phyloP scores from a whole-genome alignment of 2,888 invertebrate genomes.

The Xylocampa areola region DNA sequence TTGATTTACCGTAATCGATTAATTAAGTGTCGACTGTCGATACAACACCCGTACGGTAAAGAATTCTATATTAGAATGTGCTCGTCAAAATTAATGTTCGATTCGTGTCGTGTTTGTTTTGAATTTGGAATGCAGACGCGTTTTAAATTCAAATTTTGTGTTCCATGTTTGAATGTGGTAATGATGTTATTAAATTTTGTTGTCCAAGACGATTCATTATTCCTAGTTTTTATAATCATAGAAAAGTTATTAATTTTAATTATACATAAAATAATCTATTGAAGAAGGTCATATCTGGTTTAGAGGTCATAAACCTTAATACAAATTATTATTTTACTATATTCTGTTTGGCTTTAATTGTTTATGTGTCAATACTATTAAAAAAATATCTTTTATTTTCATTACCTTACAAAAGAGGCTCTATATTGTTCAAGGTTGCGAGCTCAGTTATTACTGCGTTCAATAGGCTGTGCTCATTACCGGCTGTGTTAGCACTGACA shows the following conservation, averaged over 20 bases:
- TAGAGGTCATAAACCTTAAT: conserved; percentile 1
- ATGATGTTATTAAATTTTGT: conserved; percentile 53
- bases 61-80: conserved; percentile 63
- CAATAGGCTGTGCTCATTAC: conserved; percentile 59
- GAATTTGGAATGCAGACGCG: conserved; percentile 59
- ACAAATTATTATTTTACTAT: conserved; percentile 1
- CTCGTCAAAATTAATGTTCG: conserved; percentile 58
- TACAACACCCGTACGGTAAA: conserved; percentile 37
- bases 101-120: conserved; percentile 61
- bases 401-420: conserved; percentile 42
- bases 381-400: conserved; percentile 18
- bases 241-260: conserved; percentile 19
- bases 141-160: conserved; percentile 61
- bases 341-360: neutral
- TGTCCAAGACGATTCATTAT: conserved; percentile 37
- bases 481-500: conserved; percentile 43
- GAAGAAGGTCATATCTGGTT: conserved; percentile 1
- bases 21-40: conserved; percentile 43
- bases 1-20: conserved; percentile 50
- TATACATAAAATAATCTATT: conserved; percentile 20
- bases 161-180: conserved; percentile 55
- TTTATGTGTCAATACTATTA: conserved; percentile 22
- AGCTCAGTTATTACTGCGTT: conserved; percentile 51
- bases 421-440: conserved; percentile 59
- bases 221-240: conserved; percentile 41